Evolutionary conservation across 2,113 vertebrate species (phyloP), one percentile per base, ranked within the genome.

Genomic region (Corythoichthys intestinalis): DNA sequence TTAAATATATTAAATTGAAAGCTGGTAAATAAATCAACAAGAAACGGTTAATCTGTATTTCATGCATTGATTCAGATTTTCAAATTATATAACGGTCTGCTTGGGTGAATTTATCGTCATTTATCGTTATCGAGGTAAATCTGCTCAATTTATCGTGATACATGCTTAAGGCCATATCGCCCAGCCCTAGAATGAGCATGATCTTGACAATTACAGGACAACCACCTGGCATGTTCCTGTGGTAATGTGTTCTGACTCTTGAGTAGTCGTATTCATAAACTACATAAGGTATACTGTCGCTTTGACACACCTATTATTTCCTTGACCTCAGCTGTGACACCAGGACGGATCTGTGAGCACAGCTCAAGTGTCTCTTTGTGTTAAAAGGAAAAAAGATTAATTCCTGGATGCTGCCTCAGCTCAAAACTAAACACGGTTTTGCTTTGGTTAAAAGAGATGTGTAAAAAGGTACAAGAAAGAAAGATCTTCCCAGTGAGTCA

Each of bases 401-500:
- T 58, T 81, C 52, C 70, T 66, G 15, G 1, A 63, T 3, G 14
- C 66, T 53, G 67, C 66, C 68, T 70, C 58, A 50, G 37, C 72
- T 82, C 65, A 70, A 87, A 86, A 74, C 82, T 63, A 81, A 89
- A 89, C 80, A 78, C 38, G 0, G 56, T 17, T 57, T 84, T 76
- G 75, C 74, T 76, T 17, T 64, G 76, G 72, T 62, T 81, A 82
- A 88, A 77, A 44, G 76, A 44, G 67, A 59, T 62, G 60, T 78
- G 81, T 38, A n/a, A 66, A 79, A 65, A 80, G 76, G 71, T 50
- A 39, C 74, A 79, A 74, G 77, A 81, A 82, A 78, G 72, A 78
- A 77, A 76, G 73, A 77, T 77, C 79, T 83, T 86, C 82, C 63
- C 80, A 77, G 72, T 67, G 63, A 83, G 77, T 89, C 91, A 91